phyloP scores from a whole-genome alignment of 2,888 invertebrate genomes.

The Melieria omissa region DNA sequence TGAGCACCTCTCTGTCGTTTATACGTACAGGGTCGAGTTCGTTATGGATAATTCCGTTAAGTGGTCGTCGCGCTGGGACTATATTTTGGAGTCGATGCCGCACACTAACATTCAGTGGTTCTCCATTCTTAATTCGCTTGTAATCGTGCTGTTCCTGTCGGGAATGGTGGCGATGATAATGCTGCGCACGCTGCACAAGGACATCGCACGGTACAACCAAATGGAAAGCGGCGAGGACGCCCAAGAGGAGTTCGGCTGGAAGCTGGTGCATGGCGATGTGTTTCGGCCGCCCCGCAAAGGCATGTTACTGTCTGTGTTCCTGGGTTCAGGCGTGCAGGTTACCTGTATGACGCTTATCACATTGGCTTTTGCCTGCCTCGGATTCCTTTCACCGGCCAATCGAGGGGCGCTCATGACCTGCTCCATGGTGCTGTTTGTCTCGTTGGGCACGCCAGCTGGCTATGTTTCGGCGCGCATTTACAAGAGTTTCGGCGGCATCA shows the following conservation, averaged over 20 bases:
- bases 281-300: constrained; percentile 96
- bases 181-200: constrained; percentile 94
- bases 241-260: constrained; percentile 92
- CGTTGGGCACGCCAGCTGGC: constrained; percentile 95
- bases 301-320: constrained; percentile 93
- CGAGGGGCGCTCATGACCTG: constrained; percentile 99
- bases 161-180: constrained; percentile 99
- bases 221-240: constrained; percentile 88
- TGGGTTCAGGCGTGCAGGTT: constrained; percentile 96
- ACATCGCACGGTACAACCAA: constrained; percentile 98
- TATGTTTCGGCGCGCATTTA: constrained; percentile 97
- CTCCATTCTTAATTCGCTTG: constrained; percentile 96
- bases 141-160: constrained; percentile 95
- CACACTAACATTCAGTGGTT: constrained; percentile 99
- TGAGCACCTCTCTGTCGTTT: constrained; percentile 75
- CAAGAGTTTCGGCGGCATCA: constrained; percentile 98
- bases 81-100: constrained; percentile 97
- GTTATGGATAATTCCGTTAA: constrained; percentile 84
- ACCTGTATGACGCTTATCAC: constrained; percentile 97
- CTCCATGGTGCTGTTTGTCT: constrained; percentile 95
- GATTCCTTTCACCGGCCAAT: constrained; percentile 98
- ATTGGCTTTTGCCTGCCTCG: constrained; percentile 97
- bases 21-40: constrained; percentile 89
- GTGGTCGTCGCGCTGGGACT: constrained; percentile 99
- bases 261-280: constrained; percentile 97